phyloP scores from a whole-genome alignment of 2,888 invertebrate species.

The Mythimna lalbum region DNA sequence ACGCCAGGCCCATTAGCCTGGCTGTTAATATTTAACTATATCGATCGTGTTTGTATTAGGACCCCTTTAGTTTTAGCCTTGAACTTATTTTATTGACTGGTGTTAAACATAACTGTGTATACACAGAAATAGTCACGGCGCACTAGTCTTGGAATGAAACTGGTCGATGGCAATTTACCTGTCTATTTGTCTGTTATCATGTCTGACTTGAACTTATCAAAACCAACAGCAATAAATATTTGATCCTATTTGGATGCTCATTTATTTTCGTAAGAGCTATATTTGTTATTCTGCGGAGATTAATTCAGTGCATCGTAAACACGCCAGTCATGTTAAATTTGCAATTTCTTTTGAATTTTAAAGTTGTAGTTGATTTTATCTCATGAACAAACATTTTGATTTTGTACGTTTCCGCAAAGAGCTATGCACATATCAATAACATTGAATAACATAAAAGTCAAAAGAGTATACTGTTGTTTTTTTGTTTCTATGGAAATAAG shows the following conservation, averaged over 20 bases:
- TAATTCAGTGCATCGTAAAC: background rate
- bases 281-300: background rate
- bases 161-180: background rate
- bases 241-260: background rate
- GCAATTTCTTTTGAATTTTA: constrained; percentile 1
- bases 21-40: constrained; percentile 14
- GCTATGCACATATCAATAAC: constrained; percentile 27
- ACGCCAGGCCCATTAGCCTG: no score
- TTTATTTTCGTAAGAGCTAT: background rate
- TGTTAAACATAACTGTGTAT: constrained; percentile 4
- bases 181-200: constrained; percentile 1
- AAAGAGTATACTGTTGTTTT: constrained; percentile 1
- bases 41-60: constrained; percentile 9
- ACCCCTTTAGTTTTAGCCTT: constrained; percentile 6
- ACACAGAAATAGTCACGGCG: background rate
- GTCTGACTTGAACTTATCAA: background rate
- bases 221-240: background rate
- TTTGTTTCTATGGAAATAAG: constrained; percentile 12
- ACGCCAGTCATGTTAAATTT: background rate
- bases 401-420: background rate
- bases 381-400: background rate
- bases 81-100: constrained; percentile 4
- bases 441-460: constrained; percentile 5
- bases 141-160: constrained; percentile 1
- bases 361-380: background rate